Conservation (phyloP, 2,888 invertebrate species). For the Caenorhabditis wallacei region DNA sequence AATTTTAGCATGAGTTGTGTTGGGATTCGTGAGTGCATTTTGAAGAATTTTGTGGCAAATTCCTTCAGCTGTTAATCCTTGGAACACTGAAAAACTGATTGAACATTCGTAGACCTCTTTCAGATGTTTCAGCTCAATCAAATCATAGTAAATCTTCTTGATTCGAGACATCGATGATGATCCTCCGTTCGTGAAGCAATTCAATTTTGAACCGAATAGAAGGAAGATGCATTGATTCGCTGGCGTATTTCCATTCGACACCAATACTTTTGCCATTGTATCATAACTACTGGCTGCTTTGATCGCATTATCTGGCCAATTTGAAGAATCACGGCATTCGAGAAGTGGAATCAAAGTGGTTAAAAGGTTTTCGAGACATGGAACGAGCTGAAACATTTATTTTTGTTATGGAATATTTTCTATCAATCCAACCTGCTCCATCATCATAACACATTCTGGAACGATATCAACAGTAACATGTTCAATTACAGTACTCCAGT, state of each 20-base stretch:
- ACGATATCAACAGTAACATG: constrained; percentile 63
- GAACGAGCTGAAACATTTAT: constrained; percentile 43
- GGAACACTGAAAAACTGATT: constrained; percentile 59
- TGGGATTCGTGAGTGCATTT: constrained; percentile 65
- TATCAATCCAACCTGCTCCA: constrained; percentile 19
- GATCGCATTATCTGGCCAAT: constrained; percentile 71
- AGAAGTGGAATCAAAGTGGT: constrained; percentile 35
- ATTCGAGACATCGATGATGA: constrained; percentile 56
- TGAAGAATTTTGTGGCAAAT: constrained; percentile 71
- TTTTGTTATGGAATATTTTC: not conserved
- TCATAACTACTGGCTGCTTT: constrained; percentile 63
- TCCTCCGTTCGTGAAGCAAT: not conserved
- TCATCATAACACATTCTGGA: constrained; percentile 36
- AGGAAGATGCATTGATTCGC: constrained; percentile 47
- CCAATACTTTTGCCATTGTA: constrained; percentile 49
- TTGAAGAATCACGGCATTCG: constrained; percentile 51
- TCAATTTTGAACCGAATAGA: constrained; percentile 23
- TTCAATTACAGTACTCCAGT: constrained; percentile 63
- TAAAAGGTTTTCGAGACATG: constrained; percentile 49
- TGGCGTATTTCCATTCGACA: constrained; percentile 60
- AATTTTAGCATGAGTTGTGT: constrained; percentile 66
- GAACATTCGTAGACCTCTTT: constrained; percentile 63
- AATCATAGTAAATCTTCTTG: constrained; percentile 52
- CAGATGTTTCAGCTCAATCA: constrained; percentile 63
- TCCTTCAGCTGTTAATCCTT: constrained; percentile 59